Conservation (phyloP, 2,888 invertebrate genomes). For the Acrocera orbiculus region DNA sequence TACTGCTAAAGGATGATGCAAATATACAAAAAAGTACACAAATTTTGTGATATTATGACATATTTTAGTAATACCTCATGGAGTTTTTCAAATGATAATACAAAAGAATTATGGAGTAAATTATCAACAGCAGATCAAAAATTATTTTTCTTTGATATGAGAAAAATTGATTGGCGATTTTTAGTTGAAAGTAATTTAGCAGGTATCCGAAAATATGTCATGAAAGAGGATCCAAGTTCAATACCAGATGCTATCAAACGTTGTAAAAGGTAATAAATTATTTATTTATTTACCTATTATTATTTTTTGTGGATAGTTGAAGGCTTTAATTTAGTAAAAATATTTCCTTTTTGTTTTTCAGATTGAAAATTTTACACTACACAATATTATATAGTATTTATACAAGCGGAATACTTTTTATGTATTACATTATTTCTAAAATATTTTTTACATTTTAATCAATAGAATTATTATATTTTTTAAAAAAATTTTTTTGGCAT, state of each 20-base stretch:
- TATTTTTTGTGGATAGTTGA: neutral
- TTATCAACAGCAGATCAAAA: constrained; percentile 29
- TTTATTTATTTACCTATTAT: neutral
- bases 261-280: constrained; percentile 36
- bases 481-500: no score
- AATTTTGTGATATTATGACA: constrained; percentile 49
- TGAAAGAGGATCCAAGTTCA: constrained; percentile 57
- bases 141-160: constrained; percentile 58
- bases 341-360: constrained; percentile 5
- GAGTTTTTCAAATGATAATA: constrained; percentile 47
- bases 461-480: no score
- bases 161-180: constrained; percentile 46
- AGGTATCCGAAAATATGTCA: constrained; percentile 56
- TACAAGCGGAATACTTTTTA: constrained; percentile 3
- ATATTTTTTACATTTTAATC: no score
- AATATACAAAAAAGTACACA: constrained; percentile 62
- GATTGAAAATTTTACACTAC: constrained; percentile 13
- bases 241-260: constrained; percentile 43
- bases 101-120: constrained; percentile 27
- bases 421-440: constrained; percentile 9
- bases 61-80: constrained; percentile 64
- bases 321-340: neutral
- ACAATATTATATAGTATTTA: constrained; percentile 10
- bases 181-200: constrained; percentile 36
- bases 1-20: constrained; percentile 47